Evolutionary conservation across 2,797 vertebrate genomes (phyloP), one percentile per base, ranked within the genome.

Genomic region (Lacerta bilineata): DNA sequence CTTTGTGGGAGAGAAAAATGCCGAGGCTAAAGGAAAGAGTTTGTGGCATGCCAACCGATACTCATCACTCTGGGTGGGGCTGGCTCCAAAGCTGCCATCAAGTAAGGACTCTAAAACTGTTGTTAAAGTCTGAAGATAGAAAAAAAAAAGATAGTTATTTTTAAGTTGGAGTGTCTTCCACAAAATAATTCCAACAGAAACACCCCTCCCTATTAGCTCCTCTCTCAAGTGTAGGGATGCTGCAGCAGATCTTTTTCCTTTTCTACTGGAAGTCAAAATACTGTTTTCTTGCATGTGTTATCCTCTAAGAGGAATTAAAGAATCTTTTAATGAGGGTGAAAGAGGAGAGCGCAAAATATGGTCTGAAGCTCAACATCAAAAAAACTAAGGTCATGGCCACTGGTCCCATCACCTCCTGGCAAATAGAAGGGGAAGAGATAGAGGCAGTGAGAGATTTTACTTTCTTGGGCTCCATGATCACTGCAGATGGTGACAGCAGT

Each of bases 61-160:
- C 74, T 97, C 96, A 89, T 97, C 96, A 86, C 95, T 96, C 0
- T 97, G 97, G 88, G 91, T 74, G 5, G 91, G 94, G 89, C 97
- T 97, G 83, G 91, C 96, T 80, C 97, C 97, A 86, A 97, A 97
- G 89, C 96, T 97, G 86, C 97, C 97, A 64, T 97, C 96, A 75
- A 96, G 95, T 81, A 97, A 91, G 0, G 96, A 96, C 88, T 97
- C 97, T 43, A 97, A 96, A 91, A 97, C 97, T 78, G 95, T 97
- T 41, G 95, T 95, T 92, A 97, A 94, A 29, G 93, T 97, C 97
- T 97, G 78, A 71, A 89, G 39, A 95, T 92, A 92, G 4, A 66
- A 41, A 93, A 89, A n/a, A n/a, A 33, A 33, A 93, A 33, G 1
- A 91, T 55, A 15, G 85, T 71, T 46, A 86, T 88, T 17, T 13